Conservation (phyloP, 2,797 vertebrate species). For the Eospalax fontanierii region DNA sequence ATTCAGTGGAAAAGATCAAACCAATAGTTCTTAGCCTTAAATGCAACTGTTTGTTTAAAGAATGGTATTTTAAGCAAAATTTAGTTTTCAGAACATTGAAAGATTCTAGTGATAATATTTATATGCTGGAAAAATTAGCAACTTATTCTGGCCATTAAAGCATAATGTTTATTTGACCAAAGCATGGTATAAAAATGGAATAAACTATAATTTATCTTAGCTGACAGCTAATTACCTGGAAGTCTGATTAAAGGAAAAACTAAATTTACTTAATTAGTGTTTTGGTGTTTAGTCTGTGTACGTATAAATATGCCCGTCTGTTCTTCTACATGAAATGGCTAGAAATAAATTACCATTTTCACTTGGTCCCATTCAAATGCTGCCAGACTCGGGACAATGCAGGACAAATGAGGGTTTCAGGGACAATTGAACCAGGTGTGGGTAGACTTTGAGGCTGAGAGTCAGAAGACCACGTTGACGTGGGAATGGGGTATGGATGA, state of each 20-base stretch:
- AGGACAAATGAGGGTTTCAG: constrained; percentile 82
- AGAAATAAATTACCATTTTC: constrained; percentile 82
- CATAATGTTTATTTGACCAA: constrained; percentile 88
- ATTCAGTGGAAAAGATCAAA: neutral
- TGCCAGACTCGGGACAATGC: constrained; percentile 83
- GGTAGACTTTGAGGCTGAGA: constrained; percentile 37
- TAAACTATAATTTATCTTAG: constrained; percentile 89
- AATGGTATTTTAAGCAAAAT: constrained; percentile 62
- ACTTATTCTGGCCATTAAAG: constrained; percentile 84
- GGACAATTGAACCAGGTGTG: constrained; percentile 80
- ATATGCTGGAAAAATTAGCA: constrained; percentile 79
- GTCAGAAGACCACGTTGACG: constrained; percentile 65
- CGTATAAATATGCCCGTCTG: constrained; percentile 86
- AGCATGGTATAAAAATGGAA: constrained; percentile 86
- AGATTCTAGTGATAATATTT: constrained; percentile 73
- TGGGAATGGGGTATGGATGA: constrained; percentile 77
- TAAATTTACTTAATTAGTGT: constrained; percentile 89
- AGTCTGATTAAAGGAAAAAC: constrained; percentile 90
- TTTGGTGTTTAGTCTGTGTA: constrained; percentile 84
- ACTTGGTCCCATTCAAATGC: constrained; percentile 80
- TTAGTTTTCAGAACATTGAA: constrained; percentile 69
- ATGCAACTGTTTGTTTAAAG: constrained; percentile 54
- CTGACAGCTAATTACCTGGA: constrained; percentile 90
- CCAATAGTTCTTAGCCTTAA: neutral
- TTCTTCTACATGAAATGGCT: constrained; percentile 73